Base-by-base conservation (phyloP, 2,113 vertebrate species). In the Clinocottus analis region DNA sequence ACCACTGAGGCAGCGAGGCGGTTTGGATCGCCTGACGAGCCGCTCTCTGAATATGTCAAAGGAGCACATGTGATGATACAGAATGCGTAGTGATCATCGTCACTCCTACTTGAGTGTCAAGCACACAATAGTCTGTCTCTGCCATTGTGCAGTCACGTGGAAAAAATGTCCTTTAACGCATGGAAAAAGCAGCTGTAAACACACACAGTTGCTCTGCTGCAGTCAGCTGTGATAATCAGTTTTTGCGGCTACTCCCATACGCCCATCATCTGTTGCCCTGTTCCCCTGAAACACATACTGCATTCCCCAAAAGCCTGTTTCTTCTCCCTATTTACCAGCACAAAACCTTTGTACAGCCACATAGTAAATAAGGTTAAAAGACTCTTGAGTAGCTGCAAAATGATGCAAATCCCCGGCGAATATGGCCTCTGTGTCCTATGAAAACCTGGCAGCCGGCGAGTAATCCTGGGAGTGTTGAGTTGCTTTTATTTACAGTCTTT, bases 211-310 rank as follows among this genome's bases (percentile, higher is more conserved):
- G 25, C 35, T 75, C 21, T 41, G 8, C 49, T 64, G 70, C 71
- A 68, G 41, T 85, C 43, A 41, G 67, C 21, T 56, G 10, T 73
- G 41, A 77, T 77, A 56, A 77, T 77, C 69, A 13, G n/a, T n/a
- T n/a, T n/a, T n/a, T n/a, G n/a, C n/a, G n/a, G n/a, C n/a, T n/a
- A n/a, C 60, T 49, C 64, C 33, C 41, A 72, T 70, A 43, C 60
- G 51, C 29, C 16, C 14, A 58, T 72, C 25, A 61, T 80, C 59
- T 63, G 27, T 56, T 49, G 35, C 41, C 7, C 7, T 51, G 58
- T 10, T 65, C 25, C 14, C 51, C 72, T 33, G 60, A 83, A 75
- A 79, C 35, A 61, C 25, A 67, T 37, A 69, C 59, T 80, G 56
- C 64, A 75, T 77, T 66, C 58, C 59, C 19, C 25, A 16, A 0